A percentile compares a stretch with the other conserved stretches of the same genome.
Conservation (phyloP, 2,888 invertebrate genomes). For the Trichogramma dendrolimi region DNA sequence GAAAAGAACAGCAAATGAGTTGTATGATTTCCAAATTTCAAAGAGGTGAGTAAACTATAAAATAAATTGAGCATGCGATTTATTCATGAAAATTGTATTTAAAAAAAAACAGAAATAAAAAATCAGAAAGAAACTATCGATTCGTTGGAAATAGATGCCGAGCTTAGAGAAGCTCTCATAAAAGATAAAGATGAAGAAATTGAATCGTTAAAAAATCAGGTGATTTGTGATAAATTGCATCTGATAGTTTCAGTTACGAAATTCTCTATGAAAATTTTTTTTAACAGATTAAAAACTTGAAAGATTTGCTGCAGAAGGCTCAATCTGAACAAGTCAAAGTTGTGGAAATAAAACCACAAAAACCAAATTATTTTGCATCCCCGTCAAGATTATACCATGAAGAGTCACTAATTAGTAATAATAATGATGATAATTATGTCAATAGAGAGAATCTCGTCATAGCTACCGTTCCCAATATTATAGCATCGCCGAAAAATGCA, state of each 20-base stretch:
- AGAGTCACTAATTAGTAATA: background rate
- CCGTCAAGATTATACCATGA: background rate
- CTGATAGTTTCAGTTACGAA: background rate
- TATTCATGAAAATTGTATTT: background rate
- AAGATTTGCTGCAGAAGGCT: background rate
- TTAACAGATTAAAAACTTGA: background rate
- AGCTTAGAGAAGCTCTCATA: slow-evolving; percentile 5
- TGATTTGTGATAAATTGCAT: slow-evolving; percentile 3
- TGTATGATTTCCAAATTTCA: slow-evolving; percentile 14
- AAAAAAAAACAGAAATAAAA: slow-evolving; percentile 6
- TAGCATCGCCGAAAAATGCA: too few species aligned
- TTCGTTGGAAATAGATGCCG: slow-evolving; percentile 7
- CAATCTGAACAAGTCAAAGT: too few species aligned
- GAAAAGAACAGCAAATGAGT: slow-evolving; percentile 15
- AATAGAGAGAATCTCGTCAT: background rate
- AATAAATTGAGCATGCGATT: background rate
- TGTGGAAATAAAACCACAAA: too few species aligned
- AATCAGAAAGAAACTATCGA: background rate
- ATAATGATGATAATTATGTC: slow-evolving; percentile 1
- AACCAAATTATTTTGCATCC: background rate
- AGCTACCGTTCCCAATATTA: too few species aligned
- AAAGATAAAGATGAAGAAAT: slow-evolving; percentile 8
- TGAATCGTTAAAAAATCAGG: slow-evolving; percentile 8
- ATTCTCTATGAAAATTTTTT: background rate
- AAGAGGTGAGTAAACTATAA: slow-evolving; percentile 4